Conservation (phyloP, 1,140 invertebrate species). For the Brevipalpus yothersi region DNA sequence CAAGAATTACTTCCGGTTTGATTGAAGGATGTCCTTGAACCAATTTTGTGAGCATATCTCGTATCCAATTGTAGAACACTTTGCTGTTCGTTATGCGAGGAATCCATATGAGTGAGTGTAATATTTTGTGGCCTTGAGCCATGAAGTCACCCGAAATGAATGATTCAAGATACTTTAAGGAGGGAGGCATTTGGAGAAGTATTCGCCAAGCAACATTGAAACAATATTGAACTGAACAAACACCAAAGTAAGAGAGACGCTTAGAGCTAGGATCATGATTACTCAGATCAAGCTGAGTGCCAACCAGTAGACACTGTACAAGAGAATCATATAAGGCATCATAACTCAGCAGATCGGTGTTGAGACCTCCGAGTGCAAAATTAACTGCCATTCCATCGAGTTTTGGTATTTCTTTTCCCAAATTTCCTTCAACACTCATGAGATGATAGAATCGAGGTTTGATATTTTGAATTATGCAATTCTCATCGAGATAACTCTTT, state of each 20-base stretch:
- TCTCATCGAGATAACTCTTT: not conserved
- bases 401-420: constrained; percentile 49
- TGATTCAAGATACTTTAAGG: constrained; percentile 54
- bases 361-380: constrained; percentile 32
- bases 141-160: constrained; percentile 31
- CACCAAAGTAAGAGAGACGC: constrained; percentile 9
- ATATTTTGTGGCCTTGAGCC: constrained; percentile 26
- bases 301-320: constrained; percentile 35
- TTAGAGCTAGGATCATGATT: constrained; percentile 9
- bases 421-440: constrained; percentile 44
- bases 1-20: constrained; percentile 20
- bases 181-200: constrained; percentile 55
- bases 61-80: constrained; percentile 40
- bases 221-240: constrained; percentile 69
- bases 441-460: constrained; percentile 64
- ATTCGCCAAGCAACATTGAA: constrained; percentile 62
- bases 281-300: constrained; percentile 20
- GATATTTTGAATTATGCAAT: constrained; percentile 20
- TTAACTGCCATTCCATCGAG: constrained; percentile 39
- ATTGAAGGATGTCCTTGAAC: not conserved
- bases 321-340: constrained; percentile 57
- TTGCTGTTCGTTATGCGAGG: constrained; percentile 37
- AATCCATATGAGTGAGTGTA: constrained; percentile 48
- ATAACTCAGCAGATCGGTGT: constrained; percentile 64
- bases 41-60: constrained; percentile 31